Conservation (phyloP, 2,113 vertebrate species). For the Piprites chloris region DNA sequence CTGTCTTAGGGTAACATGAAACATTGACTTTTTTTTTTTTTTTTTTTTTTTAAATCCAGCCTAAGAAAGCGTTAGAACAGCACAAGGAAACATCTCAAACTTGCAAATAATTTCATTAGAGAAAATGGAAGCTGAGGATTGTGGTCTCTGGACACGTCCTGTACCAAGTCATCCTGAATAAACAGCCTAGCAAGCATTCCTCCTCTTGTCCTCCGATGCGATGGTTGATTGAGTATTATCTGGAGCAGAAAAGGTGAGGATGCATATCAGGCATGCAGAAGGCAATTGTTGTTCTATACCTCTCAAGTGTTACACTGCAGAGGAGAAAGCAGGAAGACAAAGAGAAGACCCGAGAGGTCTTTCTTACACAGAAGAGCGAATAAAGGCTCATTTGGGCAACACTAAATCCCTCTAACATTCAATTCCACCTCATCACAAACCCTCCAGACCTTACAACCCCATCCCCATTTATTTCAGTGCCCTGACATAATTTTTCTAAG, state of each 20-base stretch:
- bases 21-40: neutral
- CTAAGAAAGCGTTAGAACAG: neutral
- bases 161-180: neutral
- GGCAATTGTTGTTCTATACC: fast-evolving
- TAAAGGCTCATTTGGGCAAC: neutral
- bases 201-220: neutral
- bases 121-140: neutral
- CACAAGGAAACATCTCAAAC: neutral
- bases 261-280: neutral
- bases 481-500: neutral
- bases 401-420: neutral
- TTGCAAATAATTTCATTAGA: neutral
- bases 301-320: neutral
- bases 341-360: neutral
- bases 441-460: neutral
- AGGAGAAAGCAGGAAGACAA: neutral
- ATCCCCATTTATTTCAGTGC: neutral
- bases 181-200: neutral
- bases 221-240: neutral
- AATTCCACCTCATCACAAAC: neutral
- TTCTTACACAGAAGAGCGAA: neutral
- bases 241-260: neutral
- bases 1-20: neutral
- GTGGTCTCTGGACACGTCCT: neutral
- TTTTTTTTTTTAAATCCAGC: neutral